These are phyloP conservation scores for Urechis unicinctus DNA, from an alignment of 2,888 invertebrate species.

Conservation along the genomic window DNA sequence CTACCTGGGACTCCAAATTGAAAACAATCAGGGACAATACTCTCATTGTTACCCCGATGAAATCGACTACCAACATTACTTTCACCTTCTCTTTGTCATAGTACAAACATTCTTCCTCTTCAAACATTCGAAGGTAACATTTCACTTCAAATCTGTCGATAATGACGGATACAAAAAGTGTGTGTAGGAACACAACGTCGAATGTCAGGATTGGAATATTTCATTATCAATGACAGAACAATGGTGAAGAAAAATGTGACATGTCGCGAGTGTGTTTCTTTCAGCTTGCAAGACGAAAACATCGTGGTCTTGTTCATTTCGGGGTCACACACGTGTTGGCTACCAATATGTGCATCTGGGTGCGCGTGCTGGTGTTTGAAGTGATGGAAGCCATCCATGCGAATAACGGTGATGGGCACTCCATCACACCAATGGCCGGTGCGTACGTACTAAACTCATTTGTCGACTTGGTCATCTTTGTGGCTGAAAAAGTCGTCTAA, in stretches of 20 bases:
- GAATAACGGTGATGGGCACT: no score
- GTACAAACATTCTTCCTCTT: slow-evolving; percentile 99
- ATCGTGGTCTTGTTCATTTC: slow-evolving; percentile 92
- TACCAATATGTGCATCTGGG: slow-evolving; percentile 96
- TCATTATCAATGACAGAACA: no score
- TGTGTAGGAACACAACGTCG: neutral
- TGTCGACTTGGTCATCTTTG: no score
- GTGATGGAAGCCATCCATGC: slow-evolving; percentile 8
- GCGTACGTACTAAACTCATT: no score
- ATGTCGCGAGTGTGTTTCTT: no score
- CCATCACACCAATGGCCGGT: no score
- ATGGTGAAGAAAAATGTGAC: no score
- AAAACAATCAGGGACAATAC: slow-evolving; percentile 1
- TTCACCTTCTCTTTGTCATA: slow-evolving; percentile 94
- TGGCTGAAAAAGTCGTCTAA: no score
- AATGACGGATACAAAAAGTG: no score
- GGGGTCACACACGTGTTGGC: slow-evolving; percentile 97
- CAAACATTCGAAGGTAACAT: slow-evolving; percentile 89
- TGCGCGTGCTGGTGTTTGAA: slow-evolving; percentile 58
- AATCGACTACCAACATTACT: slow-evolving; percentile 25
- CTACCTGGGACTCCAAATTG: slow-evolving; percentile 18
- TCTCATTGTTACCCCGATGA: neutral
- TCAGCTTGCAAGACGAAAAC: slow-evolving; percentile 56
- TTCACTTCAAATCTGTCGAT: neutral
- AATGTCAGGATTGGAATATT: neutral